Base-by-base conservation (phyloP, 2,888 invertebrate species). In the Cacoxenus indagator region DNA sequence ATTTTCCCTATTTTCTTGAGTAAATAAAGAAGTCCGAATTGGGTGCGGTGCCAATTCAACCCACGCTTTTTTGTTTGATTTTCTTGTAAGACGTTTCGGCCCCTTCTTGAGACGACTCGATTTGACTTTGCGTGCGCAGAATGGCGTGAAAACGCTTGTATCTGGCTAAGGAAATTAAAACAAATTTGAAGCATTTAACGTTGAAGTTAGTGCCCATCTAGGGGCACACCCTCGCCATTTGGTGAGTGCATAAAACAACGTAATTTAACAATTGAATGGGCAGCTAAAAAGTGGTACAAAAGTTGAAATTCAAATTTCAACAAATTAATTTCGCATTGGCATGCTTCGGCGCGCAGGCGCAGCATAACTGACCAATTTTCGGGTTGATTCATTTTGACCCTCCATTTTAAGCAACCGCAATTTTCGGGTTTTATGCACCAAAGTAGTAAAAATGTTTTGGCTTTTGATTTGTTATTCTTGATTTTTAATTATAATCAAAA, bases 141-240 rank as follows among this genome's bases (percentile, higher is more conserved):
- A 81, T 76, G 81, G 81, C 82, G 81, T 81, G 82, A 81, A 81
- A 81, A 81, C 79, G 81, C 81, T 81, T 82, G 81, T 81, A 81
- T 73, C 77, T 78, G 82, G 82, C 78, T 76, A 78, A 77, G 74
- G 70, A 76, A 78, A 78, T 81, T 81, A 77, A 70, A 29, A 61
- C 26, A 6, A 37, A 37, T 37, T 61, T 31, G 8, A n/a, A 22
- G 14, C 11, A 48, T 19, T 48, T 19, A 48, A 48, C 75, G 67
- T 71, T 57, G 27, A 14, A 17, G 17, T 48, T 19, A n/a, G 4
- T 14, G n/a, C 17, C n/a, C n/a, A n/a, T 46, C 46, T 46, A 24
- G 54, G 54, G 54, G 22, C 54, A 54, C 54, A 55, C 54, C 24
- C 54, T 26, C 9, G n/a, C 54, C 22, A 22, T 11, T 22, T 24